Evolutionary conservation across 2,888 invertebrate species (phyloP).

Genomic region (Bursaphelenchus okinawaensis): DNA sequence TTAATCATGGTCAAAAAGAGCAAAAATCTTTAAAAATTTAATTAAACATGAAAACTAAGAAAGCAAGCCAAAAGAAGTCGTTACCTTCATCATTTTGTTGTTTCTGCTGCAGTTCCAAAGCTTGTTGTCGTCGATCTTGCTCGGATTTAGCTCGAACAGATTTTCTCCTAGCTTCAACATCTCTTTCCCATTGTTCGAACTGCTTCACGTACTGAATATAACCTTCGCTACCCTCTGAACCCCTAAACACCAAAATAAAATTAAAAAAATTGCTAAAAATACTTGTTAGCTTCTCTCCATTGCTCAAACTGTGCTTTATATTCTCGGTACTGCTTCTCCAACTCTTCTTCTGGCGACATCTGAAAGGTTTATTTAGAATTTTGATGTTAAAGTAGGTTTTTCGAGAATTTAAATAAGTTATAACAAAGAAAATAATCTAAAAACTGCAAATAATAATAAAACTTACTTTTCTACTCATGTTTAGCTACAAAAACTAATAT

Average conservation of each 20-base stretch:
- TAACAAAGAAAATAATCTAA: too few species aligned
- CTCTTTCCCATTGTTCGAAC: slow-evolving; percentile 54
- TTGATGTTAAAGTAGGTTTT: too few species aligned
- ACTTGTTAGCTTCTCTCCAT: slow-evolving; percentile 55
- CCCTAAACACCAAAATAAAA: slow-evolving; percentile 29
- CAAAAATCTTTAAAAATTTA: too few species aligned
- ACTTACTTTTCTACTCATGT: too few species aligned
- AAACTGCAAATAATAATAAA: too few species aligned
- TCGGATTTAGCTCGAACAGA: slow-evolving; percentile 36
- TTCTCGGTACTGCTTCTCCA: slow-evolving; percentile 53
- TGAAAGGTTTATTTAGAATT: too few species aligned
- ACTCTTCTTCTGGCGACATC: slow-evolving; percentile 45
- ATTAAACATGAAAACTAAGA: too few species aligned
- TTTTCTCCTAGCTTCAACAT: slow-evolving; percentile 46
- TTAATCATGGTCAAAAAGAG: too few species aligned
- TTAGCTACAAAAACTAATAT: too few species aligned
- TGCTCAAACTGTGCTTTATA: slow-evolving; percentile 52
- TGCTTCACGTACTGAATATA: slow-evolving; percentile 53
- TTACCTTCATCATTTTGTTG: slow-evolving; percentile 12
- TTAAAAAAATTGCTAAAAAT: slow-evolving; percentile 9
- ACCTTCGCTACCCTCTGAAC: slow-evolving; percentile 47
- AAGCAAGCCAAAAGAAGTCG: too few species aligned
- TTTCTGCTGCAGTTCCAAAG: slow-evolving; percentile 18
- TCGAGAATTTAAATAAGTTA: too few species aligned
- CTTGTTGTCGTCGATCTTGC: slow-evolving; percentile 21